Evolutionary conservation across 2,797 vertebrate species (phyloP).

Genomic region (Poeciliopsis gracilis): DNA sequence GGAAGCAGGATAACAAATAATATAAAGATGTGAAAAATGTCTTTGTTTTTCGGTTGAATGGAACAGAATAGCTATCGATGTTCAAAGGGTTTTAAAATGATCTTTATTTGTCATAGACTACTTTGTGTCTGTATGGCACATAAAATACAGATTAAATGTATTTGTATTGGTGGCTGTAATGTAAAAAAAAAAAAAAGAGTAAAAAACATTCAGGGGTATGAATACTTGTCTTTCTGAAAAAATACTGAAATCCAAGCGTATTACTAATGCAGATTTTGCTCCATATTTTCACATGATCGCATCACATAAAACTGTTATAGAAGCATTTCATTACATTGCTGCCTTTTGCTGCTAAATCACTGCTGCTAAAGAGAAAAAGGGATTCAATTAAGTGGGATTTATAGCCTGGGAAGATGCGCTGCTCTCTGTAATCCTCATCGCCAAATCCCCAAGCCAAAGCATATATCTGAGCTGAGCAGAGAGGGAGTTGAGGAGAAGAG

Average conservation of each 20-base stretch:
- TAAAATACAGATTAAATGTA: background rate
- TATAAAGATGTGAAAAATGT: background rate
- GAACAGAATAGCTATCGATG: background rate
- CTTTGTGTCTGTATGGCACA: background rate
- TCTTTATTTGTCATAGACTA: background rate
- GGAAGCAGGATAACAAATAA: background rate
- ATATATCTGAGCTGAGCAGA: constrained; percentile 60
- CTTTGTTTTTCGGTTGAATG: background rate
- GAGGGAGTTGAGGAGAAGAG: constrained; percentile 29
- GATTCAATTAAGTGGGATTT: constrained; percentile 76
- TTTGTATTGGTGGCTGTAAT: background rate
- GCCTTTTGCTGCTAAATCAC: constrained; percentile 37
- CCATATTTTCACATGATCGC: constrained; percentile 8
- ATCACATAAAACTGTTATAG: constrained; percentile 19
- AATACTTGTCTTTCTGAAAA: background rate
- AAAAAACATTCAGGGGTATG: background rate
- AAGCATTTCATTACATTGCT: constrained; percentile 10
- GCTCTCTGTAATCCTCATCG: constrained; percentile 34
- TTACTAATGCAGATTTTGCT: background rate
- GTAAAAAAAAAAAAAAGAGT: background rate
- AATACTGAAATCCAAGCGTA: background rate
- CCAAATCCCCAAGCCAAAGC: constrained; percentile 35
- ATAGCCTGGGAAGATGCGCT: constrained; percentile 52
- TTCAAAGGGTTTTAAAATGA: background rate
- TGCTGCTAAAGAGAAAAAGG: constrained; percentile 15